phyloP scores from a whole-genome alignment of 1,140 invertebrate genomes.

The Hesperophylax magnus region DNA sequence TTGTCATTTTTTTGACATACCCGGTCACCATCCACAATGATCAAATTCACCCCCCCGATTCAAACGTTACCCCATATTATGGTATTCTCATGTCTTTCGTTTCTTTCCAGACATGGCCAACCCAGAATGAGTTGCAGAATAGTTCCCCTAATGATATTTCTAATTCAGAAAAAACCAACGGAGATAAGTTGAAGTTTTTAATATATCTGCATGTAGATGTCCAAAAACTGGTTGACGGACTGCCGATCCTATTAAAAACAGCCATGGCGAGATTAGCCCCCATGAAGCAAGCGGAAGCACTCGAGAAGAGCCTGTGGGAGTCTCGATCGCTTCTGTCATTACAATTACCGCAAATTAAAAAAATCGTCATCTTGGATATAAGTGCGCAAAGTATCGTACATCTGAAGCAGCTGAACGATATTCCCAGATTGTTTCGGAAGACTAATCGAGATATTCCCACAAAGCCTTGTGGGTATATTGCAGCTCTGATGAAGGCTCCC shows the following conservation, averaged over 20 bases:
- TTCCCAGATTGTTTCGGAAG: slow-evolving; percentile 91
- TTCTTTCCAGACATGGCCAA: slow-evolving; percentile 46
- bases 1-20: no score
- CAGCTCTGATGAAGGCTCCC: slow-evolving; percentile 76
- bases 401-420: slow-evolving; percentile 87
- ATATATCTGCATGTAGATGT: slow-evolving; percentile 68
- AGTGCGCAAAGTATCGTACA: slow-evolving; percentile 71
- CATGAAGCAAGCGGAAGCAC: slow-evolving; percentile 60
- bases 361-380: slow-evolving; percentile 73
- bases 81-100: not conserved
- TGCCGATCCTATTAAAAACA: slow-evolving; percentile 67
- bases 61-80: no score
- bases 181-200: slow-evolving; percentile 53
- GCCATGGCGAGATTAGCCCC: slow-evolving; percentile 65
- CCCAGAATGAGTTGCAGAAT: slow-evolving; percentile 39
- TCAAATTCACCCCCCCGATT: no score
- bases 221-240: slow-evolving; percentile 63
- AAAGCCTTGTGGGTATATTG: slow-evolving; percentile 84
- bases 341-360: slow-evolving; percentile 71
- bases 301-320: slow-evolving; percentile 68
- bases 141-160: slow-evolving; percentile 26
- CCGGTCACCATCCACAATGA: no score
- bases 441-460: slow-evolving; percentile 91
- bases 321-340: slow-evolving; percentile 67
- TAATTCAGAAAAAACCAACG: slow-evolving; percentile 44